Evolutionary conservation across 1,140 invertebrate genomes (phyloP).

Genomic region (Pogonomyrmex barbatus): DNA sequence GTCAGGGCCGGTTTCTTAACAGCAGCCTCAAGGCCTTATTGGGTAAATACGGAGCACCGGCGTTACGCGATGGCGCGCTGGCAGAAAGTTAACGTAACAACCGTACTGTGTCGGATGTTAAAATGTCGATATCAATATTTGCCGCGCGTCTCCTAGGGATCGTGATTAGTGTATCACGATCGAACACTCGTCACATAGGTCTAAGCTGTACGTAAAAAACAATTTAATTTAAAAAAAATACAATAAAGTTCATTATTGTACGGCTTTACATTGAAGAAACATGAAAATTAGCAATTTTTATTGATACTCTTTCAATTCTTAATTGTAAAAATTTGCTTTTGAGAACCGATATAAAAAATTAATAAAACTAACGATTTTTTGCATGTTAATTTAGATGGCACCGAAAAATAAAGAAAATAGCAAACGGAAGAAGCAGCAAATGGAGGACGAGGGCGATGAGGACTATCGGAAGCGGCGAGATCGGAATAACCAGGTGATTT

Average conservation of each 20-base stretch:
- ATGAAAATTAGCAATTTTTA: background rate
- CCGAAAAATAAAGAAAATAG: slow-evolving; percentile 84
- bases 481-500: slow-evolving; percentile 92
- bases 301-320: background rate
- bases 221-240: background rate
- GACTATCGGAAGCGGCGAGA: slow-evolving; percentile 93
- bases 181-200: background rate
- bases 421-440: slow-evolving; percentile 76
- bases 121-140: slow-evolving; percentile 39
- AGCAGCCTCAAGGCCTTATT: slow-evolving; percentile 66
- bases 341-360: background rate
- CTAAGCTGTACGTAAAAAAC: background rate
- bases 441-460: slow-evolving; percentile 90
- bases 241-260: background rate
- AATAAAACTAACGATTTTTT: slow-evolving; percentile 19
- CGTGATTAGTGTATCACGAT: background rate
- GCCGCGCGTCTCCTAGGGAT: slow-evolving; percentile 3
- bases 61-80: slow-evolving; percentile 22
- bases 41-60: slow-evolving; percentile 65
- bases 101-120: background rate
- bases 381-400: slow-evolving; percentile 81
- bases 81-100: slow-evolving; percentile 20
- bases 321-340: background rate
- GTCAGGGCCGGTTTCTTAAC: slow-evolving; percentile 73
- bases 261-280: background rate